A percentile compares a stretch with the other conserved stretches of the same genome.
These are phyloP conservation scores for Euleptes europaea DNA, from an alignment of 2,113 vertebrate species.

Conservation along the genomic window DNA sequence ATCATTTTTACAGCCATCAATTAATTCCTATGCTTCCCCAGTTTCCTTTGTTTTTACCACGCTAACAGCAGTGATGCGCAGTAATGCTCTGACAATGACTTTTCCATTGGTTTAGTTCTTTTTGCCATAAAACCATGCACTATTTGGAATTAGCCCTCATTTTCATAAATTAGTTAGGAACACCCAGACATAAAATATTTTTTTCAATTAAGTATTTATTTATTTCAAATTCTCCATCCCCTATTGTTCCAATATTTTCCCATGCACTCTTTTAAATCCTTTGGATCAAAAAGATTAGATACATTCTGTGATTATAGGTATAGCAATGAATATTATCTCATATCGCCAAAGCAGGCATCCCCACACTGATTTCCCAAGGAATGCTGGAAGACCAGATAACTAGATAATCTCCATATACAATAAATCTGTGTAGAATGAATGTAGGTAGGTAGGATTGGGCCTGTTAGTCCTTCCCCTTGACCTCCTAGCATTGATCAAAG, in stretches of 20 bases:
- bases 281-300: conserved; percentile 6
- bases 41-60: conserved; percentile 29
- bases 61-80: conserved; percentile 25
- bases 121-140: conserved; percentile 24
- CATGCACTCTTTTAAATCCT: neutral
- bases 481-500: no score
- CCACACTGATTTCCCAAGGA: neutral
- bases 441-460: no score
- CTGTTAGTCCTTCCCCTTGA: no score
- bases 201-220: neutral
- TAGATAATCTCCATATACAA: neutral
- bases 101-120: conserved; percentile 20
- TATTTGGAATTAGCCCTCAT: conserved; percentile 1
- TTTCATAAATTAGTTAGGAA: conserved; percentile 26
- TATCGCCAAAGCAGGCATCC: neutral
- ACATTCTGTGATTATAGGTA: neutral
- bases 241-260: neutral
- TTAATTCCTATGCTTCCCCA: conserved; percentile 26
- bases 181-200: conserved; percentile 1
- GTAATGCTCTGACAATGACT: conserved; percentile 11
- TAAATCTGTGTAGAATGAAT: no score
- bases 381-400: neutral
- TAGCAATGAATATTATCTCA: neutral
- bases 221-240: neutral
- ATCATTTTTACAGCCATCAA: conserved; percentile 47